Evolutionary conservation across 2,113 vertebrate genomes (phyloP), one percentile per base, ranked within the genome.

Genomic region (Sorex fumeus): DNA sequence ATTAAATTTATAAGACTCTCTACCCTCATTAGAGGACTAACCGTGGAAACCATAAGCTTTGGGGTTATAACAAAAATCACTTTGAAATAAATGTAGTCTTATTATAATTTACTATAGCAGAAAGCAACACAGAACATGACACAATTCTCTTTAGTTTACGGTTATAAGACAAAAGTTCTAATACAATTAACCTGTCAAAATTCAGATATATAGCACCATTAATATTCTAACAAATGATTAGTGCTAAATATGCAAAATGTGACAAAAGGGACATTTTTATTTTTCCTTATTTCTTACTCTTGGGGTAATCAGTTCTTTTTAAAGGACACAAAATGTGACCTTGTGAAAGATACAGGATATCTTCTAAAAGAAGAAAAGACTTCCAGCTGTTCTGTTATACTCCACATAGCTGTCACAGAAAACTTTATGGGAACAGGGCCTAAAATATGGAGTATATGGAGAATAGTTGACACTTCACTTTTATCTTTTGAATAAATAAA

Each of bases 1-100:
- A 98, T 97, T 97, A 98, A 97, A 98, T 98, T 98, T 98, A 97
- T 97, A 98, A 97, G 97, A 97, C 97, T 98, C 97, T 97, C 95
- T 93, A 97, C 96, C 95, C 96, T 97, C 97, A 97, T 97, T 97
- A 98, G 74, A 97, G 87, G 80, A 92, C 96, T 97, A 97, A 97
- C 95, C 36, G 75, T 96, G 96, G 96, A 98, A 98, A 84, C 88
- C 95, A 94, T 93, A 90, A 87, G 40, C 93, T 97, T 97, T 95
- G 91, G 84, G 89, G 88, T 96, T 98, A 93, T 95, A 97, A 96
- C 60, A 96, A 97, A 95, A 96, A 97, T 86, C 86, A 96, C 96
- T 96, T 97, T 82, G 93, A 97, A 97, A 96, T 96, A 97, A 97
- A 97, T 93, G 96, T 16, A 27, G 67, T 62, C 96, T 96, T 96